Evolutionary conservation across 2,113 vertebrate species (phyloP), one percentile per base, ranked within the genome.

Genomic region (Todiramphus chloris): DNA sequence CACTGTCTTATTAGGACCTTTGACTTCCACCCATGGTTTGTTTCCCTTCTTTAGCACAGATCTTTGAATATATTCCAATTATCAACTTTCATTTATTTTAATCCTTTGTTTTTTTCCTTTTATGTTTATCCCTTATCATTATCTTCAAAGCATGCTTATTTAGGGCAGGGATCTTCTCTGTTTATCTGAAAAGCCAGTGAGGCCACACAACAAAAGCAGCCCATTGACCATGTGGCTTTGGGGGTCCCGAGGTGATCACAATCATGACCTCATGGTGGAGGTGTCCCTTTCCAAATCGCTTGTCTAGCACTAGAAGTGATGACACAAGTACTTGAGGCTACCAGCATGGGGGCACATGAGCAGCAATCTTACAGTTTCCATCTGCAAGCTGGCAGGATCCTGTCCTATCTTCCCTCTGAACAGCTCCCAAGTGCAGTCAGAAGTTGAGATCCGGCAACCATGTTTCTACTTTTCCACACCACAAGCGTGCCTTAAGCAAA

Each of bases 31-130:
- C 76, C 66, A 13, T 35, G 83, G 58, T 59, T 89, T 93, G 69
- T 87, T 53, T 89, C 62, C 44, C 28, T 53, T 76, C 56, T 85
- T 69, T 48, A 73, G 62, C 56, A 64, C 74, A 93, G 39, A 37
- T 73, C n/a, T 79, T 84, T 75, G 15, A 60, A 80, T 80, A 78
- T 93, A 91, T 87, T 76, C 87, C 89, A 24, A n/a, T 64, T 77
- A 89, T 81, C 77, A 73, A 28, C 28, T 55, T 51, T 9, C 53
- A 90, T 31, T 56, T 6, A 76, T 85, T 82, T 56, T 75, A 75
- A 75, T 85, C 19, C 62, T 85, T 79, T 68, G 23, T 11, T 79
- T 88, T 88, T 33, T 95, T 87, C 39, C 43, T 72, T 64, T 76
- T 55, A 73, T 27, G 16, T 69, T 88, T 95, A 85, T 53, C 23